phyloP scores from a whole-genome alignment of 2,797 vertebrate species.

The Phataginus tricuspis region DNA sequence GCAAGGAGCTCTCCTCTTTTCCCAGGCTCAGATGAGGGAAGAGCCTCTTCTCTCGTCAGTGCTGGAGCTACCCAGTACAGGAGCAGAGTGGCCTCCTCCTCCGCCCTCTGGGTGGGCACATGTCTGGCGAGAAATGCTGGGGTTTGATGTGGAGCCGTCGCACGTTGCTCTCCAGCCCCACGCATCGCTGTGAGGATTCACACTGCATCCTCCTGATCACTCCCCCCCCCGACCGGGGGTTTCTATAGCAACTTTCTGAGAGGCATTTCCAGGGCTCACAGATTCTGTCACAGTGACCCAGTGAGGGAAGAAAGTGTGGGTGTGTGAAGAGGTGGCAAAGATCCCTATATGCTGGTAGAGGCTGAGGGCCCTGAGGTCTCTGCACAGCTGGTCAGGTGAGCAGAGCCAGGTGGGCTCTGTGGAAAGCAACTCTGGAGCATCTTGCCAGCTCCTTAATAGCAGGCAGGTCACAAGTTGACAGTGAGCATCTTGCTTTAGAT shows the following conservation, averaged over 20 bases:
- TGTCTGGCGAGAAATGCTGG: neutral
- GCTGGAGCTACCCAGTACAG: neutral
- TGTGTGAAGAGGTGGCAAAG: neutral
- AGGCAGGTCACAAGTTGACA: neutral
- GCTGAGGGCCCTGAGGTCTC: neutral
- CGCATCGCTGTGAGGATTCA: conserved; percentile 44
- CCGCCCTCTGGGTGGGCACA: neutral
- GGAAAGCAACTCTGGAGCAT: too few species aligned
- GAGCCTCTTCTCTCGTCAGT: neutral
- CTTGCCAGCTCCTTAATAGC: rapidly evolving
- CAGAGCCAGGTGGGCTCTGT: rapidly evolving
- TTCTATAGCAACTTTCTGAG: conserved; percentile 71
- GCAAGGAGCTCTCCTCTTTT: neutral
- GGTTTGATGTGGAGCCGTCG: neutral
- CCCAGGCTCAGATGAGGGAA: neutral
- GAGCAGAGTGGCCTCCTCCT: conserved; percentile 12
- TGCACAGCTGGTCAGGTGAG: too few species aligned
- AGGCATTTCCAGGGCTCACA: conserved; percentile 55
- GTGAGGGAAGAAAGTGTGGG: neutral
- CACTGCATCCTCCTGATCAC: conserved; percentile 1
- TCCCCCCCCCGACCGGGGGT: neutral
- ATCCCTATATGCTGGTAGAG: neutral
- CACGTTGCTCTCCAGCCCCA: neutral
- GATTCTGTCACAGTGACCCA: conserved; percentile 69
- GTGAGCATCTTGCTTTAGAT: neutral